Evolutionary conservation across 2,797 vertebrate genomes (phyloP).

Genomic region (Clarias fuscus): DNA sequence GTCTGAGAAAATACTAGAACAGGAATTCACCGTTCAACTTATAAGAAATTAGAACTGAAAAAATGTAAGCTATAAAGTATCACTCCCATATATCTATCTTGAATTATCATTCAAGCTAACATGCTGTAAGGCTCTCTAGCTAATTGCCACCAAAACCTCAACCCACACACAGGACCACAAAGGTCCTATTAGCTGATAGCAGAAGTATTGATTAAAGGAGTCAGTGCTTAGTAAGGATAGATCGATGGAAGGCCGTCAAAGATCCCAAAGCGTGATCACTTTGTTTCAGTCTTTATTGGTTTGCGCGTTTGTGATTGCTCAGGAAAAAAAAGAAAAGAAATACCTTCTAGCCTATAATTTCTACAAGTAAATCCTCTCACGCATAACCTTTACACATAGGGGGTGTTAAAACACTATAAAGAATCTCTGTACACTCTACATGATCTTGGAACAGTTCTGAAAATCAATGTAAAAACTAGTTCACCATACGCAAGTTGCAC

Average conservation of each 20-base stretch:
- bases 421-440: neutral
- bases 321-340: neutral
- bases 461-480: neutral
- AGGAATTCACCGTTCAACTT: neutral
- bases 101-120: neutral
- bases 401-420: neutral
- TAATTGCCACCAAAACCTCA: neutral
- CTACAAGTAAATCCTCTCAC: neutral
- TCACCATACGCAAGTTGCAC: neutral
- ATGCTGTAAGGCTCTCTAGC: neutral
- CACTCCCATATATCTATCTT: neutral
- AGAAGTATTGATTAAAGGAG: neutral
- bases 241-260: neutral
- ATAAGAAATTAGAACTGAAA: neutral
- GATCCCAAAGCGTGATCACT: neutral
- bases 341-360: neutral
- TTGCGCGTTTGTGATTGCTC: neutral
- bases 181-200: conserved; percentile 1
- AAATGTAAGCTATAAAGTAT: neutral
- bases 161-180: neutral
- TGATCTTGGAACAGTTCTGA: neutral
- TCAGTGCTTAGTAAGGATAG: neutral
- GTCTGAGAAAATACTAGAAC: neutral
- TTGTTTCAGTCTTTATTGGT: conserved; percentile 3
- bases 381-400: neutral